A percentile compares a stretch with the other conserved stretches of the same genome.
phyloP scores from a whole-genome alignment of 2,797 vertebrate genomes.

The Enteromius radiatus region DNA sequence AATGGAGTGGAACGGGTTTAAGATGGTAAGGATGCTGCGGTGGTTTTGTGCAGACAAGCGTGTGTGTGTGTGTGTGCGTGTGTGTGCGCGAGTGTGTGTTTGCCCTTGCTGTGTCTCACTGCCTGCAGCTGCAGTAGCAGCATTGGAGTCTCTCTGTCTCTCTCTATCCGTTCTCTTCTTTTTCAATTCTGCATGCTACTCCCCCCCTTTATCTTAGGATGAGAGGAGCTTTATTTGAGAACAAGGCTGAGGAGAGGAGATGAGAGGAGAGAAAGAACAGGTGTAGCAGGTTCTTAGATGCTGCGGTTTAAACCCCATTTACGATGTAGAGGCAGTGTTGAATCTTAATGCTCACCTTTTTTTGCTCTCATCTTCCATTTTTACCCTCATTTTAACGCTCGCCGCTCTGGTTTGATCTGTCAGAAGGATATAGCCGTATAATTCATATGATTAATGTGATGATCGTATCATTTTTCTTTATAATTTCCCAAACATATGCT shows the following conservation, averaged over 20 bases:
- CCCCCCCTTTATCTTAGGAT: conserved; percentile 53
- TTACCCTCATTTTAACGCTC: background rate
- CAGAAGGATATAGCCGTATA: background rate
- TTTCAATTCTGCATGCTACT: conserved; percentile 46
- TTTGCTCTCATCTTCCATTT: conserved; percentile 18
- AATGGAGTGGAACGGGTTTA: conserved; percentile 99
- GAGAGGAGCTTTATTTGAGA: conserved; percentile 61
- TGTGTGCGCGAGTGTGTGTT: conserved; percentile 28
- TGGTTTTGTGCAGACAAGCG: conserved; percentile 53
- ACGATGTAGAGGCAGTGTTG: conserved; percentile 58
- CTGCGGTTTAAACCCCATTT: conserved; percentile 71
- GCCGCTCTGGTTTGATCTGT: background rate
- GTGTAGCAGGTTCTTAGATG: conserved; percentile 53
- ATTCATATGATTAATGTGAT: conserved; percentile 5
- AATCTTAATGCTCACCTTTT: conserved; percentile 55
- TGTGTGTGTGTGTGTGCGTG: conserved; percentile 31
- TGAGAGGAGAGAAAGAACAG: conserved; percentile 52
- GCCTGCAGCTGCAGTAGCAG: conserved; percentile 60
- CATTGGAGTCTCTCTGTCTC: conserved; percentile 43
- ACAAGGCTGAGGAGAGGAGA: conserved; percentile 44
- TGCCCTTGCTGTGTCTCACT: conserved; percentile 60
- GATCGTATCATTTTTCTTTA: background rate
- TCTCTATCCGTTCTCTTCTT: conserved; percentile 34
- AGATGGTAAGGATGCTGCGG: conserved; percentile 93
- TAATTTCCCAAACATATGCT: background rate